These are phyloP conservation scores for Zeugodacus cucurbitae DNA, from an alignment of 1,140 invertebrate genomes.

Conservation along the genomic window DNA sequence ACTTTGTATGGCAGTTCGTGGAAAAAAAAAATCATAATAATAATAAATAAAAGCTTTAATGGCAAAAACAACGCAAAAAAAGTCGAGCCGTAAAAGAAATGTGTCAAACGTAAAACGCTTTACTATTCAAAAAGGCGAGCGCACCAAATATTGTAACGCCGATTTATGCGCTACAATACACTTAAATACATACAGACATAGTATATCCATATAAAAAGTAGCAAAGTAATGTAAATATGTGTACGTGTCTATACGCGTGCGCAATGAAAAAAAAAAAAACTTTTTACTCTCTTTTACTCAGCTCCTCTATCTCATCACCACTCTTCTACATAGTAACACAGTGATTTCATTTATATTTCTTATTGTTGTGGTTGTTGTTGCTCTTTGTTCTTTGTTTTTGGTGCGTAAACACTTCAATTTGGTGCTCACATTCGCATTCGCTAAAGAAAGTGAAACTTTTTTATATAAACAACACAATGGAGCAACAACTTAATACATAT, in stretches of 20 bases:
- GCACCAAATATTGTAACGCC: not conserved
- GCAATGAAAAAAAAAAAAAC: not conserved
- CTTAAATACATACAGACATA: not conserved
- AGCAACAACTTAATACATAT: not conserved
- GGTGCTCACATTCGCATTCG: slow-evolving; percentile 10
- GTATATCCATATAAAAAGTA: too few species aligned
- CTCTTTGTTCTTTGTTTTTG: not conserved
- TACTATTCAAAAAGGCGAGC: not conserved
- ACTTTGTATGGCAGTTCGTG: too few species aligned
- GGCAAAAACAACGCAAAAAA: not conserved
- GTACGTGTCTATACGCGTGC: not conserved
- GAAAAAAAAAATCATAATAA: too few species aligned
- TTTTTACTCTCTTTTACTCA: not conserved
- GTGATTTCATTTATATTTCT: not conserved
- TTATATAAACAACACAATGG: not conserved
- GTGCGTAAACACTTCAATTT: slow-evolving; percentile 10
- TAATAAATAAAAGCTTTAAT: not conserved
- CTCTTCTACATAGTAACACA: not conserved
- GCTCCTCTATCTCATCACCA: not conserved
- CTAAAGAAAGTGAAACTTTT: slow-evolving; percentile 37
- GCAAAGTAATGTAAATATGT: not conserved
- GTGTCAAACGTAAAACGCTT: not conserved
- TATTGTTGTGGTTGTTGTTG: not conserved
- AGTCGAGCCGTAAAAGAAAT: not conserved
- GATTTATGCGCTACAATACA: not conserved